Evolutionary conservation across 2,888 invertebrate genomes (phyloP).

Genomic region (Spisula subtruncata): DNA sequence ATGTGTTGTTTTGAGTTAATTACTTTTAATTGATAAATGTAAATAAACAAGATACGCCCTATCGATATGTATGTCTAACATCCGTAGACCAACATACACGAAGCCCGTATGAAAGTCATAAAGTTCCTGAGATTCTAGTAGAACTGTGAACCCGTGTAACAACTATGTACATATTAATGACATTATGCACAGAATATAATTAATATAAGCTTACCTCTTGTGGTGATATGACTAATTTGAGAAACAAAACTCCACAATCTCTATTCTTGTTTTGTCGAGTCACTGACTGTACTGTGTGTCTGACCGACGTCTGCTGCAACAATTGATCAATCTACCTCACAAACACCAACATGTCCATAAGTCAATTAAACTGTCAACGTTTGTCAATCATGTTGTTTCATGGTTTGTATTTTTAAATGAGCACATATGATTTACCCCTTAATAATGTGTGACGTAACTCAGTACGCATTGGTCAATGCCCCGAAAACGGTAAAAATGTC

Average conservation of each 20-base stretch:
- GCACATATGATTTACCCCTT: neutral
- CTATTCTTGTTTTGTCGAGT: neutral
- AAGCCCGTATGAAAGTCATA: too few species aligned
- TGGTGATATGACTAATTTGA: neutral
- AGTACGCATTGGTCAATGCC: neutral
- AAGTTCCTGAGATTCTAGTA: too few species aligned
- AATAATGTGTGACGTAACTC: neutral
- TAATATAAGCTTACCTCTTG: neutral
- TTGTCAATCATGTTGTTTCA: neutral
- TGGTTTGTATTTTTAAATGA: neutral
- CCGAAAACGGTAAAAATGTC: neutral
- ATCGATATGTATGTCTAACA: too few species aligned
- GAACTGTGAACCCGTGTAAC: too few species aligned
- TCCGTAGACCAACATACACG: too few species aligned
- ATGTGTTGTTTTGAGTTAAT: too few species aligned
- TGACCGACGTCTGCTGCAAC: neutral
- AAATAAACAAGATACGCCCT: too few species aligned
- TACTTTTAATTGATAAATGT: too few species aligned
- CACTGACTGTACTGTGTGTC: neutral
- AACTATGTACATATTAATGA: too few species aligned
- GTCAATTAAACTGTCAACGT: neutral
- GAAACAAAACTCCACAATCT: neutral
- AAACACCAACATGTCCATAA: neutral
- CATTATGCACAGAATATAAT: neutral
- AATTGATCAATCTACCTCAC: neutral